phyloP scores from a whole-genome alignment of 1,140 invertebrate genomes.

The Listronotus bonariensis region DNA sequence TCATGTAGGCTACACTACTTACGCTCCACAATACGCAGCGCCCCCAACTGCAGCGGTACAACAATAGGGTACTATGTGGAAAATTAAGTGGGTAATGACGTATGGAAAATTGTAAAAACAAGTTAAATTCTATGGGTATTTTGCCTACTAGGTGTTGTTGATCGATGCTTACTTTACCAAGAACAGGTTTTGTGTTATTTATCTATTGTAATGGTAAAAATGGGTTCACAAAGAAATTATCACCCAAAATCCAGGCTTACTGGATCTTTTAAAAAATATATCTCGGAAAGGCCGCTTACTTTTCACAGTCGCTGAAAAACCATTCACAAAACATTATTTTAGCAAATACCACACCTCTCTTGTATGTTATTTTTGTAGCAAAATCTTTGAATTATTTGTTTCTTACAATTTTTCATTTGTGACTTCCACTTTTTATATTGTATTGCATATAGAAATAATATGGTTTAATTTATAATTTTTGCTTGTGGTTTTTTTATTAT shows the following conservation, averaged over 20 bases:
- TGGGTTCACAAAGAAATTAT: no score
- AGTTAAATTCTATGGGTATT: not conserved
- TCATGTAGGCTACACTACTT: constrained; percentile 49
- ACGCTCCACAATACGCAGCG: constrained; percentile 59
- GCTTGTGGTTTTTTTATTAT: constrained; percentile 11
- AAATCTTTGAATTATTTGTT: not conserved
- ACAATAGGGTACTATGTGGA: constrained; percentile 44
- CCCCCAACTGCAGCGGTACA: constrained; percentile 54
- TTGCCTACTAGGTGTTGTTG: no score
- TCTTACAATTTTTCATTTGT: constrained; percentile 5
- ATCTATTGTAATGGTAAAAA: no score
- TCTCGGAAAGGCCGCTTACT: no score
- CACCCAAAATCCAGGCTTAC: no score
- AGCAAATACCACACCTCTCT: no score
- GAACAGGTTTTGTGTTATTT: no score
- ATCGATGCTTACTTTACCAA: no score
- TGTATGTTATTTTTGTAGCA: no score
- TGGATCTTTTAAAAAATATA: no score
- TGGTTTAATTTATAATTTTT: constrained; percentile 9
- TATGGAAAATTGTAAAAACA: constrained; percentile 7
- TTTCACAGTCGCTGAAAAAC: no score
- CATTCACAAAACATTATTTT: no score
- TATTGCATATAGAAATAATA: constrained; percentile 18
- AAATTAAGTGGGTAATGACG: not conserved
- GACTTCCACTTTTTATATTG: not conserved